These are phyloP conservation scores for Rhinophrynus dorsalis DNA, from an alignment of 2,797 vertebrate species.

Conservation along the genomic window DNA sequence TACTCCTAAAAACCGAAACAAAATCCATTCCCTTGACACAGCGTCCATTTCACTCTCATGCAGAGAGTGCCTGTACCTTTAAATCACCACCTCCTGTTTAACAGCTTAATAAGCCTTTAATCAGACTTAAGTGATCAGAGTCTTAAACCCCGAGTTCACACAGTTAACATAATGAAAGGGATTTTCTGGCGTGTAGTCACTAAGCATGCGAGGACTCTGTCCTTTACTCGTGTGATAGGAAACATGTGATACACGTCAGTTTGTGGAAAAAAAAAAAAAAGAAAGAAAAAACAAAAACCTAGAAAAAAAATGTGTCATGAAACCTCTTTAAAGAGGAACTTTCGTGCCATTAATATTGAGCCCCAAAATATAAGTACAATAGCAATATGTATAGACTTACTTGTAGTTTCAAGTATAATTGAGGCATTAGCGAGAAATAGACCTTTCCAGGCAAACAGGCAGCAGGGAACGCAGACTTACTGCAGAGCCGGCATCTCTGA, in stretches of 20 bases:
- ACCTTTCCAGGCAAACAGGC: no score
- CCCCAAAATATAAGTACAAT: no score
- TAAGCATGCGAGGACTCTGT: neutral
- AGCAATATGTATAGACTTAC: no score
- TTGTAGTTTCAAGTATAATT: no score
- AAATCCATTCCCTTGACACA: neutral
- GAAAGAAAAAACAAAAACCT: no score
- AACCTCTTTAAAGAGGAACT: no score
- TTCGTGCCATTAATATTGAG: no score
- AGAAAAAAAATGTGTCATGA: no score
- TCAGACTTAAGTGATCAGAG: slow-evolving; percentile 30
- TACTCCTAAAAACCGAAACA: neutral
- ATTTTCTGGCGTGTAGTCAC: neutral
- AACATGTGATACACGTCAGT: slow-evolving; percentile 1
- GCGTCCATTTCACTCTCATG: neutral
- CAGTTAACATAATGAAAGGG: neutral
- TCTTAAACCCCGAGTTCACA: slow-evolving; percentile 1
- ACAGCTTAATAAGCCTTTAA: slow-evolving; percentile 15
- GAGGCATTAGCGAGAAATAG: no score
- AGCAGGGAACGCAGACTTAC: no score
- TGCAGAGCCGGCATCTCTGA: no score
- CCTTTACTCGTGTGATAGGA: neutral
- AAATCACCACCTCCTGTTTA: neutral
- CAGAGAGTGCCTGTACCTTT: neutral
- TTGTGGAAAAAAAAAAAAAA: no score